These are phyloP conservation scores for Thamnophis sirtalis DNA, from an alignment of 2,113 vertebrate genomes.

Conservation along the genomic window DNA sequence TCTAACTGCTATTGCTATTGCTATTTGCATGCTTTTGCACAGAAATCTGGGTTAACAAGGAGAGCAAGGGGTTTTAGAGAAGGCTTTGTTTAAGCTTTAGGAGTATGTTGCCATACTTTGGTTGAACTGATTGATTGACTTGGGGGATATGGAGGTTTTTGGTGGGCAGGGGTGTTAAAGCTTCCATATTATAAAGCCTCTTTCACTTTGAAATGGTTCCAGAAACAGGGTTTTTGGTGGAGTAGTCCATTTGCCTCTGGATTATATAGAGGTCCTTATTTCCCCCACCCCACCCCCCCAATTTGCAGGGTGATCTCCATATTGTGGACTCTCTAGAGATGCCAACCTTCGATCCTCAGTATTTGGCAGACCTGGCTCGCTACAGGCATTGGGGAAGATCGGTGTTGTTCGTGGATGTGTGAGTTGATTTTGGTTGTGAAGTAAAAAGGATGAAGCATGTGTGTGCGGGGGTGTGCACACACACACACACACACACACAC, in stretches of 20 bases:
- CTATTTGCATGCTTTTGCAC: too few relatives aligned
- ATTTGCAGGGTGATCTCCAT: conserved; percentile 74
- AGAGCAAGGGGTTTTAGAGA: background rate
- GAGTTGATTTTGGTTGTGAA: conserved; percentile 47
- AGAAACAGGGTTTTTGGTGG: background rate
- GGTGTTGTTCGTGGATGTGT: conserved; percentile 80
- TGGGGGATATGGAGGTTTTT: background rate
- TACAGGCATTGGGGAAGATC: conserved; percentile 80
- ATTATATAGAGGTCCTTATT: background rate
- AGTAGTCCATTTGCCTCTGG: background rate
- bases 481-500: too few relatives aligned
- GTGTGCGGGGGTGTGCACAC: too few relatives aligned
- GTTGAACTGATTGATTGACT: background rate
- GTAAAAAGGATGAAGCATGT: background rate
- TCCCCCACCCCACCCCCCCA: background rate
- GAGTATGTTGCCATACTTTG: background rate
- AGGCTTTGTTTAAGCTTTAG: background rate
- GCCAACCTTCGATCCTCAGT: conserved; percentile 77
- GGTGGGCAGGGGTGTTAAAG: background rate
- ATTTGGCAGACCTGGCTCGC: conserved; percentile 73
- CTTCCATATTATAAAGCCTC: background rate
- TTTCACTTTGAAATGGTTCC: background rate
- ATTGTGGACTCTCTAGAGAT: conserved; percentile 80
- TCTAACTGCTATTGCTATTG: too few relatives aligned
- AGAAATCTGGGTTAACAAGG: too few relatives aligned